A percentile compares a stretch with the other conserved stretches of the same genome.
phyloP scores from a whole-genome alignment of 2,888 invertebrate species.

The Ophion slaviceki region DNA sequence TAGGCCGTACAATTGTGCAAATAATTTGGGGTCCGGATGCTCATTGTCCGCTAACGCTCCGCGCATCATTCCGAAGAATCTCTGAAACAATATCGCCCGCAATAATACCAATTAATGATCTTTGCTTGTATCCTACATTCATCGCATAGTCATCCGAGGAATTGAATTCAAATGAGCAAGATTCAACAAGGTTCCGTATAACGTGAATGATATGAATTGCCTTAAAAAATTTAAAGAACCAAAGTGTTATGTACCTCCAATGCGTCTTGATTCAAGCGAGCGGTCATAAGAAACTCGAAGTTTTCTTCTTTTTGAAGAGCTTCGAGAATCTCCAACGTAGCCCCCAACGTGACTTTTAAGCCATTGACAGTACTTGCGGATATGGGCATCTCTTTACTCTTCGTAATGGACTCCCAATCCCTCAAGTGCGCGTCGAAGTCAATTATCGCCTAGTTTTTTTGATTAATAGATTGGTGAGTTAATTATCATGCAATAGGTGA shows the following conservation, averaged over 20 bases:
- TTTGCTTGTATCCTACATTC: no score
- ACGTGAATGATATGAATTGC: no score
- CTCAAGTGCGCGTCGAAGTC: slow-evolving; percentile 23
- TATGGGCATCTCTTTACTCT: slow-evolving; percentile 15
- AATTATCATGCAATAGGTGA: not conserved
- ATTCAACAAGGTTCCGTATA: no score
- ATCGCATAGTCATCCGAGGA: no score
- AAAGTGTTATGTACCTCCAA: not conserved
- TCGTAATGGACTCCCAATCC: slow-evolving; percentile 13
- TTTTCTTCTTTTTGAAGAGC: slow-evolving; percentile 7
- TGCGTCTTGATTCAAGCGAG: slow-evolving; percentile 23
- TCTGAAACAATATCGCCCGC: not conserved
- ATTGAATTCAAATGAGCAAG: no score
- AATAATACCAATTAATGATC: no score
- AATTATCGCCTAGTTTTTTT: slow-evolving; percentile 17
- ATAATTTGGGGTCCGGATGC: not conserved
- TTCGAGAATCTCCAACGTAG: slow-evolving; percentile 6
- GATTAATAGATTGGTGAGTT: not conserved
- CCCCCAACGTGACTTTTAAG: slow-evolving; percentile 20
- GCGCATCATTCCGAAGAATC: slow-evolving; percentile 4
- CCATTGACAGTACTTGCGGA: slow-evolving; percentile 5
- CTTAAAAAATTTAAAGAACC: not conserved
- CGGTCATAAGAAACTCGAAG: slow-evolving; percentile 8
- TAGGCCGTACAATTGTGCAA: not conserved
- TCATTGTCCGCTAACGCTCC: not conserved